Evolutionary conservation across 2,888 invertebrate species (phyloP), one percentile per base, ranked within the genome.

Genomic region (Beris chalybata): DNA sequence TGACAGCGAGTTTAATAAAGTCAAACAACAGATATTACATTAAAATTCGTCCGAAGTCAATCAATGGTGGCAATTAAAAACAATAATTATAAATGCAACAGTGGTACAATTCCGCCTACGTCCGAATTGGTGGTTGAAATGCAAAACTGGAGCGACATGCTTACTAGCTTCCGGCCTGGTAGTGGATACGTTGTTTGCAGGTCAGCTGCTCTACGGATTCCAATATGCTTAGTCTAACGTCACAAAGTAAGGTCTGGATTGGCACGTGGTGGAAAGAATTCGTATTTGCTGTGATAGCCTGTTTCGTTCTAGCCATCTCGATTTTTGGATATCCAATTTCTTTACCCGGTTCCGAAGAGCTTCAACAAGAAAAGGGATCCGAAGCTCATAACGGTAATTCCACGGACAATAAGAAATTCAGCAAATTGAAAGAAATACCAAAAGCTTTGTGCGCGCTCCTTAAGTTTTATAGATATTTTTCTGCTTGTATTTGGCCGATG

Each of bases 201-300:
- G n/a, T n/a, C n/a, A n/a, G n/a, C n/a, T n/a, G n/a, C n/a, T n/a
- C n/a, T n/a, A n/a, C n/a, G n/a, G n/a, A n/a, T n/a, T n/a, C n/a
- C n/a, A n/a, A n/a, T n/a, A n/a, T n/a, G 71, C 79, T 89, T 68
- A 87, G 88, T 4, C 80, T 90, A 68, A 89, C 88, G 6, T 86
- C 89, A 0, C 82, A 84, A 66, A 90, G 88, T 74, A 89, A 89
- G 31, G 85, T 88, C 9, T 93, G 92, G 92, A 87, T 93, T 63
- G 93, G 93, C 30, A 92, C 92, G 30, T 93, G 92, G 92, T 93
- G 92, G 92, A 83, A 92, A 58, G 92, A 91, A 1, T 92, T 92
- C 76, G 82, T 91, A 38, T 81, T 88, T 9, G 86, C 89, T 0
- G 88, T 87, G 0, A 55, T 86, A 4, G 79, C 89, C 38, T 89